Base-by-base conservation (phyloP, 1,140 invertebrate species). In the Drosophila novamexicana region DNA sequence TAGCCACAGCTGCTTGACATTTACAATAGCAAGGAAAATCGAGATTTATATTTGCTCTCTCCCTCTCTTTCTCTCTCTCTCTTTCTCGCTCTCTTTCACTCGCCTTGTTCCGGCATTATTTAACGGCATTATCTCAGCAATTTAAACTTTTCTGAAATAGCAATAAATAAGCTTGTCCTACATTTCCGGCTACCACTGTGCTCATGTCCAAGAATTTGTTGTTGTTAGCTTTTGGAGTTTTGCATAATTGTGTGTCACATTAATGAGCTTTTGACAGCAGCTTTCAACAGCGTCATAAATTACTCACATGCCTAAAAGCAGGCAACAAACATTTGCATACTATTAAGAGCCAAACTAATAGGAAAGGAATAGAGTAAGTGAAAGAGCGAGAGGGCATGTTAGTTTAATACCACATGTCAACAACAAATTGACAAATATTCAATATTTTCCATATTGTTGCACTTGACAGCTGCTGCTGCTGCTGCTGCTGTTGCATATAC, bases 291-390 rank as follows among this genome's bases (percentile, higher is more conserved):
- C 36, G 34, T 64, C 64, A 69, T 67, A 77, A 71, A 74, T 79
- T 76, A 65, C n/a, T 18, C 14, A 7, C 42, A 37, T 56, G 72
- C 82, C 79, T 53, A 61, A 86, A 88, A 88, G 83, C 77, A 82
- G 71, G 62, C 84, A 73, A 18, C 34, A 54, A 9, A 56, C 67
- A 77, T 86, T 79, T 50, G 37, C 44, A 49, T 52, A 50, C 52
- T 32, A 63, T 77, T 67, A 68, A 7, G 42, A 58, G 63, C 12
- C 47, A 44, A 39, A 6, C 32, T 32, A 57, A 62, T 45, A 70
- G 47, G 9, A 58, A 10, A 16, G 10, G n/a, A 56, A 22, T 18
- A 52, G 14, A 44, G 32, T 6, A 39, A 14, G 63, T 22, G 10
- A 39, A 1, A 52, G 47, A 32, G 1, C 14, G 9, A 29, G 16